Percentiles rank a stretch among this genome's conserved stretches.
Conservation (phyloP, 2,797 vertebrate species). For the Delichon dasypus region DNA sequence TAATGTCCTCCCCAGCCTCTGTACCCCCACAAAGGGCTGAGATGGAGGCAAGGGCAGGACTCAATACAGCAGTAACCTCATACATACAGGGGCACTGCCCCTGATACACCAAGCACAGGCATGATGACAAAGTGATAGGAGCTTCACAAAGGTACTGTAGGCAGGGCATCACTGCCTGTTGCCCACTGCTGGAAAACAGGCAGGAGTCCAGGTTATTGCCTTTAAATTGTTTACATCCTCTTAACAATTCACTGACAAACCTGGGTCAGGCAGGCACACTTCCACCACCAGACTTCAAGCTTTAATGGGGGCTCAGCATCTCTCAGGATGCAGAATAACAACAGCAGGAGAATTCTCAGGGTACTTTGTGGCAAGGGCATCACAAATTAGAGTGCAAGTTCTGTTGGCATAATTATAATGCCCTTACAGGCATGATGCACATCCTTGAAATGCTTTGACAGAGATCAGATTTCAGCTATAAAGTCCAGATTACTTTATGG, state of each 20-base stretch:
- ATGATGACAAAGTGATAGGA: background rate
- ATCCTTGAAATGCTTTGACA: constrained; percentile 9
- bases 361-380: background rate
- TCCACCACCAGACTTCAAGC: background rate
- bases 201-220: background rate
- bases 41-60: background rate
- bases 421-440: background rate
- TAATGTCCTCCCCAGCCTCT: background rate
- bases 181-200: background rate
- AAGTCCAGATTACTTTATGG: background rate
- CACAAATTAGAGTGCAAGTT: background rate
- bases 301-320: background rate
- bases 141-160: background rate
- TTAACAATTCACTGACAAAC: background rate
- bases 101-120: background rate
- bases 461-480: background rate
- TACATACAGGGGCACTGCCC: background rate
- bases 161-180: background rate
- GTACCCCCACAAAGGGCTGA: background rate
- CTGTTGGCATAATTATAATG: background rate
- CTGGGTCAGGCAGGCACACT: background rate
- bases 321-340: background rate
- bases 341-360: background rate
- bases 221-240: background rate
- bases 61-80: background rate